These are phyloP conservation scores for Orthonyx spaldingii DNA, from an alignment of 2,113 vertebrate genomes.

Conservation along the genomic window DNA sequence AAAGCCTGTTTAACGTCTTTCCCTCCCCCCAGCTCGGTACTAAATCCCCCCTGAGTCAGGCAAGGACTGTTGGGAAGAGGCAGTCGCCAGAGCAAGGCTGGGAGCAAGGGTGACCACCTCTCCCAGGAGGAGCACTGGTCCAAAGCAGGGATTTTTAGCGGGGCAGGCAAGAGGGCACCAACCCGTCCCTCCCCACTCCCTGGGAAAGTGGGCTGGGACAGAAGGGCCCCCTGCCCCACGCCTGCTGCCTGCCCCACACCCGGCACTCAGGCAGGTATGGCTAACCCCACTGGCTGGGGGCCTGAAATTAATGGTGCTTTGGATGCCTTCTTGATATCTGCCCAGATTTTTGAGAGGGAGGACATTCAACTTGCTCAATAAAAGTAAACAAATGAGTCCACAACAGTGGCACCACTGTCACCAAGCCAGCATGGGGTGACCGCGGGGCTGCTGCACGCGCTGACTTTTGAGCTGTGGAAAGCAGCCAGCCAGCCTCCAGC, in stretches of 20 bases:
- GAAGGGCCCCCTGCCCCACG: rapidly evolving
- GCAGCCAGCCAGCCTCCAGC: neutral
- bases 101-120: neutral
- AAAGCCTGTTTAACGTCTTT: constrained; percentile 63
- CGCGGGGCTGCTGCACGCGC: rapidly evolving
- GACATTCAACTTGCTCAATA: rapidly evolving
- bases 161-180: neutral
- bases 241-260: neutral
- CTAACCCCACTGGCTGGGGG: neutral
- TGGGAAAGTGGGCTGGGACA: neutral
- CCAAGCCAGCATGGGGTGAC: neutral
- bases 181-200: rapidly evolving
- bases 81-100: neutral
- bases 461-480: neutral
- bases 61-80: constrained; percentile 47
- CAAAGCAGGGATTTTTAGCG: neutral
- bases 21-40: constrained; percentile 26
- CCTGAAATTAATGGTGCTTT: rapidly evolving
- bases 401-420: neutral
- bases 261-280: neutral
- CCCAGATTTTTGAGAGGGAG: neutral
- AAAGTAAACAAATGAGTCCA: neutral
- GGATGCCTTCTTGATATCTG: neutral
- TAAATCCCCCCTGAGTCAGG: constrained; percentile 55
- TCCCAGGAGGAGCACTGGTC: neutral